Percentiles rank a stretch among this genome's conserved stretches.
Evolutionary conservation across 2,113 vertebrate species (phyloP).

Genomic region (Vidua chalybeata): DNA sequence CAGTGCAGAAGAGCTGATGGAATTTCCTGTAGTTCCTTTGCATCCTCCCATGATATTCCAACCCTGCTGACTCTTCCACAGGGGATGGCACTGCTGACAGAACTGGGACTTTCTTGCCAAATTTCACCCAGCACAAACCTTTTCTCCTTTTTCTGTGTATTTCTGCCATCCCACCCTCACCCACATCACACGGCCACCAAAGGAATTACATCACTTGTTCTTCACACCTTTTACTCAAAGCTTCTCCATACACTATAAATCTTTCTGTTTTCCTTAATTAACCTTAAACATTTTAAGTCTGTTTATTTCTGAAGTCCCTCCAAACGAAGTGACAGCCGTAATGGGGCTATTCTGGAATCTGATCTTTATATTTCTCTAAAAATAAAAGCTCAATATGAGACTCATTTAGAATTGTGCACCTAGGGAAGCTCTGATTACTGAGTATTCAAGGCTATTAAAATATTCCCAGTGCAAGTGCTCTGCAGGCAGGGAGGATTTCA

Average conservation of each 20-base stretch:
- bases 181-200: neutral
- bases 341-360: slow-evolving; percentile 14
- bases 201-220: neutral
- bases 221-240: neutral
- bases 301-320: neutral
- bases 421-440: slow-evolving; percentile 45
- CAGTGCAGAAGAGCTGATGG: neutral
- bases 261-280: slow-evolving; percentile 26
- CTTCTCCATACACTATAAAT: neutral
- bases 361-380: slow-evolving; percentile 54
- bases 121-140: neutral
- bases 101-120: neutral
- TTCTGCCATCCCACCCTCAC: neutral
- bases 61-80: neutral
- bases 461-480: neutral
- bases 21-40: neutral
- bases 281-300: neutral
- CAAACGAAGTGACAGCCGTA: neutral
- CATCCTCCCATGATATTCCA: neutral
- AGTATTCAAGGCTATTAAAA: neutral
- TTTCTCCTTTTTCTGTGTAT: neutral
- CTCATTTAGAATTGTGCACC: slow-evolving; percentile 46
- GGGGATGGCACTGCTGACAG: neutral
- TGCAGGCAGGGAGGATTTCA: neutral
- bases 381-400: slow-evolving; percentile 36